Evolutionary conservation across 2,113 vertebrate species (phyloP), one percentile per base, ranked within the genome.

Genomic region (Myxocyprinus asiaticus): DNA sequence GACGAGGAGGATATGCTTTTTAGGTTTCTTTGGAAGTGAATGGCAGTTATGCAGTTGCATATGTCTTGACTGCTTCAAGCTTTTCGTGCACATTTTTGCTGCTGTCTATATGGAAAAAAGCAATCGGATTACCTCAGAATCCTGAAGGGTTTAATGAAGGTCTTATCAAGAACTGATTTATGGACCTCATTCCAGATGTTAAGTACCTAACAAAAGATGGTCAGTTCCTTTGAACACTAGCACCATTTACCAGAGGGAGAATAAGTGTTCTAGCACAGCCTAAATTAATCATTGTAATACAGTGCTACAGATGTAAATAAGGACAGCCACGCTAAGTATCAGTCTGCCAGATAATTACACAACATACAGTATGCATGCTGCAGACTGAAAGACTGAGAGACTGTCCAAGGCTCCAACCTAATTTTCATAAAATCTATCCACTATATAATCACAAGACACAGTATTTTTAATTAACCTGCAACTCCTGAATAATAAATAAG

Each of bases 401-500:
- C 22, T 50, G 72, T 12, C 15, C 59, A 76, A 9, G 12, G 8
- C 4, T 53, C n/a, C 55, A 58, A 15, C 55, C 14, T 58, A n/a
- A n/a, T 11, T 58, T 58, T 6, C 6, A n/a, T n/a, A 3, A 9
- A 12, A 53, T n/a, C 51, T 43, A 22, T 63, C 33, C 12, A 51
- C 8, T 6, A n/a, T 1, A 11, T 63, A 15, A 51, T 53, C 12
- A 5, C 73, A 42, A 53, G 11, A 17, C n/a, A 45, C 8, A 44
- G 45, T 7, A 11, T 48, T 61, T 12, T 61, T n/a, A 73, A 73
- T 61, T 45, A 45, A 43, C 42, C 11, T 51, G 12, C 14, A 7
- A 14, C 45, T 10, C 3, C 42, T 79, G 59, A 79, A 79, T 73
- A 72, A 79, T 73, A 79, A 73, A 79, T 79, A 79, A 56, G 42